A percentile compares a stretch with the other conserved stretches of the same genome.
Evolutionary conservation across 2,113 vertebrate genomes (phyloP).

Genomic region (Tachysurus fulvidraco): DNA sequence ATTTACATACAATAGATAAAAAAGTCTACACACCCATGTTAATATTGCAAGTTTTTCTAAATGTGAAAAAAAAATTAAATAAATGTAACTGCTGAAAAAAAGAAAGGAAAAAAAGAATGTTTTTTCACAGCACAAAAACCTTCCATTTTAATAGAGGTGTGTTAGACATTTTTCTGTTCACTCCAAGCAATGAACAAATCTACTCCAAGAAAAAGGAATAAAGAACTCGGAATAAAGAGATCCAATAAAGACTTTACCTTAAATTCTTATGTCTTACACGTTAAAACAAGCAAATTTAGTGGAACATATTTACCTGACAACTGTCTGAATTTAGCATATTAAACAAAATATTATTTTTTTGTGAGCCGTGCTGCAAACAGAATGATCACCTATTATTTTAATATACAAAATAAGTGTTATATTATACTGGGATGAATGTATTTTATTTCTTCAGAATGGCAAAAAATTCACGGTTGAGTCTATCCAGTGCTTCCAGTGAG

Average conservation of each 20-base stretch:
- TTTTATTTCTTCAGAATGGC: constrained; percentile 82
- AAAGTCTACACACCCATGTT: too few relatives aligned
- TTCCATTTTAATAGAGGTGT: too few relatives aligned
- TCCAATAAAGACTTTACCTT: neutral
- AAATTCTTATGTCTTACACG: neutral
- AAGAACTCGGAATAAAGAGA: neutral
- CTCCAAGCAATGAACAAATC: neutral
- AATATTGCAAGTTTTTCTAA: too few relatives aligned
- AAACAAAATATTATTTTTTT: neutral
- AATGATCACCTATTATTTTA: neutral
- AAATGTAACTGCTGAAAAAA: too few relatives aligned
- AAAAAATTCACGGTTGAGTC: constrained; percentile 92
- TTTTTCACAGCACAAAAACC: too few relatives aligned
- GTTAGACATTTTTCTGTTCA: too few relatives aligned
- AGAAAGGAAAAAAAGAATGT: too few relatives aligned
- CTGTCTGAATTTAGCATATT: neutral
- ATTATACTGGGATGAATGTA: neutral
- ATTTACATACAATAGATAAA: neutral
- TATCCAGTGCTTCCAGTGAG: constrained; percentile 91
- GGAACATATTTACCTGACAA: neutral
- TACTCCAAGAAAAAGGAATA: neutral
- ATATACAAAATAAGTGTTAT: neutral
- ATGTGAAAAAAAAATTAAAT: too few relatives aligned
- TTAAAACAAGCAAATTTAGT: neutral
- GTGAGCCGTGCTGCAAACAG: neutral